Evolutionary conservation across 2,113 vertebrate species (phyloP).

Genomic region (Numida meleagris): DNA sequence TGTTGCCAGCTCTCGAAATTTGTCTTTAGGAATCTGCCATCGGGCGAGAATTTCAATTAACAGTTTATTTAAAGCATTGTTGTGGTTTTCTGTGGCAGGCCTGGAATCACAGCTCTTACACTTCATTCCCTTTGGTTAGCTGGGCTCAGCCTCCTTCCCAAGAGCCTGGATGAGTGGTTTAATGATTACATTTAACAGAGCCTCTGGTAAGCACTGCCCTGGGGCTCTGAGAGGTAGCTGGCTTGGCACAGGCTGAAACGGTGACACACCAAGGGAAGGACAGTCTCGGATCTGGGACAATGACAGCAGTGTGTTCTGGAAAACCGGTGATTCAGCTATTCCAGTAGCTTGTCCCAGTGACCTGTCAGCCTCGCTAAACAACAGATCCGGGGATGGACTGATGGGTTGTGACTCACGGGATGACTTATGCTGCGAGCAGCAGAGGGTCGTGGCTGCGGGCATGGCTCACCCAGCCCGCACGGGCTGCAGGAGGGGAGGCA

Average conservation of each 20-base stretch:
- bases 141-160: background rate
- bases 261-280: background rate
- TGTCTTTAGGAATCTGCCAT: background rate
- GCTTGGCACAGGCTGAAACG: background rate
- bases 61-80: background rate
- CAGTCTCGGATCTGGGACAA: background rate
- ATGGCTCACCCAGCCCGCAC: background rate
- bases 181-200: background rate
- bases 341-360: background rate
- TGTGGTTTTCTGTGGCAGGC: too few species aligned
- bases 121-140: background rate
- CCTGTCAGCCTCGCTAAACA: background rate
- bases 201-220: background rate
- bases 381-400: background rate
- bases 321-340: background rate
- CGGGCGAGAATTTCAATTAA: background rate
- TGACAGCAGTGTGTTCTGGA: background rate
- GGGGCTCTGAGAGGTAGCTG: background rate
- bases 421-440: background rate
- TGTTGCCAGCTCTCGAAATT: background rate
- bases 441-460: fast-evolving
- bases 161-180: background rate
- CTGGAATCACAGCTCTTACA: background rate
- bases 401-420: background rate
- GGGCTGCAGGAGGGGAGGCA: background rate